These are phyloP conservation scores for Cosmia pyralina DNA, from an alignment of 2,888 invertebrate species.

Conservation along the genomic window DNA sequence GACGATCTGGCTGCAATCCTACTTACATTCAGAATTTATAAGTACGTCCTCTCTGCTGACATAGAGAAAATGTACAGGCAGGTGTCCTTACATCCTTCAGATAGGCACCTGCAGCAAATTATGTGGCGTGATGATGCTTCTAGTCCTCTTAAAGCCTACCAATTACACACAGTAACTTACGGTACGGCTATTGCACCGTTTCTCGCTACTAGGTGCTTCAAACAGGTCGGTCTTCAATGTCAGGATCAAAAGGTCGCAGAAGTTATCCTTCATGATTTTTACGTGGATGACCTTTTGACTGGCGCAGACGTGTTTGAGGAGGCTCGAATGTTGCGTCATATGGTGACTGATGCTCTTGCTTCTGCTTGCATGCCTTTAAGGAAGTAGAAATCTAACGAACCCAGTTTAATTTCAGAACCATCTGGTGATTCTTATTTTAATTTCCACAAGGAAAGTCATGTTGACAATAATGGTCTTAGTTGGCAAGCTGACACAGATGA, in stretches of 20 bases:
- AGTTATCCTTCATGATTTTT: conserved; percentile 3
- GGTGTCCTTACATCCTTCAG: too few species aligned
- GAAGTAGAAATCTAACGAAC: conserved; percentile 8
- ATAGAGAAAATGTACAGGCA: too few species aligned
- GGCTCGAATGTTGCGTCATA: not conserved
- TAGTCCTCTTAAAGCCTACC: too few species aligned
- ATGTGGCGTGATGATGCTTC: too few species aligned
- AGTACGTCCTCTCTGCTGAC: conserved; percentile 1
- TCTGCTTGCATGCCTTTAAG: conserved; percentile 3
- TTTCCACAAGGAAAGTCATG: conserved; percentile 1
- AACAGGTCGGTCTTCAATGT: not conserved
- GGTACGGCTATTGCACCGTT: not conserved
- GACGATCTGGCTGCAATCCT: not conserved
- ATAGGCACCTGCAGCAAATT: too few species aligned
- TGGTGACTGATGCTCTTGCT: not conserved
- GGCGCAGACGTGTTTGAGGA: not conserved
- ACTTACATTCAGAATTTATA: not conserved
- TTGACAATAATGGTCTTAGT: conserved; percentile 1
- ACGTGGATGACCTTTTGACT: not conserved
- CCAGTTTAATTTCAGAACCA: conserved; percentile 6
- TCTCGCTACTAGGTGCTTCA: not conserved
- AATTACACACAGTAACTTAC: not conserved
- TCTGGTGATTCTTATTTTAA: not conserved
- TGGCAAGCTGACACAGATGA: conserved; percentile 5
- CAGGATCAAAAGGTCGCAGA: conserved; percentile 1